These are phyloP conservation scores for Trisateles emortualis DNA, from an alignment of 2,888 invertebrate species.

Conservation along the genomic window DNA sequence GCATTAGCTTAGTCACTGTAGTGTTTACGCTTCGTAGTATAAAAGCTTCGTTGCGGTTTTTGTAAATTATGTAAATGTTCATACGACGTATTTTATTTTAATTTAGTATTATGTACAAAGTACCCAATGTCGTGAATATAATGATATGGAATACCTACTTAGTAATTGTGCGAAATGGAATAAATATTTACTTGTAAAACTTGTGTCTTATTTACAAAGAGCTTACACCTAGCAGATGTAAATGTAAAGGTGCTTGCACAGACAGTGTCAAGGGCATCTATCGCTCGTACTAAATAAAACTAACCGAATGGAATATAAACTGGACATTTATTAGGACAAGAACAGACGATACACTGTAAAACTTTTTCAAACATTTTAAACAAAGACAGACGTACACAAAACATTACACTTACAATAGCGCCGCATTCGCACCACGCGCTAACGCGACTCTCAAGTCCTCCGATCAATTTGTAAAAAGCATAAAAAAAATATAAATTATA, in stretches of 20 bases:
- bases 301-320: slow-evolving; percentile 36
- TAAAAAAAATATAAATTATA: slow-evolving; percentile 25
- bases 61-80: slow-evolving; percentile 32
- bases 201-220: no score
- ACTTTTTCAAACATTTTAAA: slow-evolving; percentile 66
- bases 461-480: slow-evolving; percentile 42
- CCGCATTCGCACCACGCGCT: slow-evolving; percentile 56
- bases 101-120: slow-evolving; percentile 43
- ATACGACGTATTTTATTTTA: slow-evolving; percentile 6
- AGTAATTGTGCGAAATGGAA: slow-evolving; percentile 25
- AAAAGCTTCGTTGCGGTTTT: slow-evolving; percentile 11
- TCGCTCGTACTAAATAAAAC: no score
- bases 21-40: slow-evolving; percentile 1
- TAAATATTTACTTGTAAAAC: slow-evolving; percentile 29
- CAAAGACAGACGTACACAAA: slow-evolving; percentile 59
- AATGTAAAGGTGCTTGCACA: no score
- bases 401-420: slow-evolving; percentile 76
- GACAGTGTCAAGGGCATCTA: no score
- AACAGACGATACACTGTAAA: slow-evolving; percentile 63
- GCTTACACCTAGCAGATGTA: no score
- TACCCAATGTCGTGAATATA: slow-evolving; percentile 38
- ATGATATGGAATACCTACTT: slow-evolving; percentile 27
- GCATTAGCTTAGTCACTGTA: neutral
- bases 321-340: slow-evolving; percentile 63
- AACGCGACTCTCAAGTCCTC: slow-evolving; percentile 51